Conservation (phyloP, 2,113 vertebrate genomes). For the Semnopithecus entellus region DNA sequence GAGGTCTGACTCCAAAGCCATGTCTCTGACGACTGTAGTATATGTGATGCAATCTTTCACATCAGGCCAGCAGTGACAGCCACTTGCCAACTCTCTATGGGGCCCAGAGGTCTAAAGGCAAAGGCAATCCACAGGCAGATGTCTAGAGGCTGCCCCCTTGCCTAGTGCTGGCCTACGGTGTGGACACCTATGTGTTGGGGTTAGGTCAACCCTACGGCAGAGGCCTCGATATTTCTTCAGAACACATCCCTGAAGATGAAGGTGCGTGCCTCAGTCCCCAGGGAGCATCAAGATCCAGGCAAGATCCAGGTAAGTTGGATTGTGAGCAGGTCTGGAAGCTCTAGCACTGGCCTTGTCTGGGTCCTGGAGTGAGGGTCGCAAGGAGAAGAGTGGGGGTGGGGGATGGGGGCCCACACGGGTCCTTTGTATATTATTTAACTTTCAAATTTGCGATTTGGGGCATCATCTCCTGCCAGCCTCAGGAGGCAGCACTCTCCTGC, state of each 20-base stretch:
- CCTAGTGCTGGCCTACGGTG: not conserved
- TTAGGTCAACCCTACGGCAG: not conserved
- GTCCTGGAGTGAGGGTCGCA: not conserved
- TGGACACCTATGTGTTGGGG: not conserved
- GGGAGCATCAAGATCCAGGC: not conserved
- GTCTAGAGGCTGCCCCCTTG: not conserved
- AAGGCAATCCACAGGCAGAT: not conserved
- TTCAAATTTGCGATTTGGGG: not conserved
- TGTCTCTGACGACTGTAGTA: not conserved
- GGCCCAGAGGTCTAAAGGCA: not conserved
- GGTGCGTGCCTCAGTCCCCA: not conserved
- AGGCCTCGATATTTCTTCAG: not conserved
- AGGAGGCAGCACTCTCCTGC: not conserved
- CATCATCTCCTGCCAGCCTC: not conserved
- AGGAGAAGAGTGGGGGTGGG: not conserved
- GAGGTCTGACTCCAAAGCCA: not conserved
- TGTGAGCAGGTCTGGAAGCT: not conserved
- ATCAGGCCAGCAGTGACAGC: not conserved
- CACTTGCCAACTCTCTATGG: not conserved
- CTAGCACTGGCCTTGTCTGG: not conserved
- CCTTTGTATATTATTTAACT: not conserved
- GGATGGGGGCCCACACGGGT: accelerated
- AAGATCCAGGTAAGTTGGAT: not conserved
- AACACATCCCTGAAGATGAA: not conserved
- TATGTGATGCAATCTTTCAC: not conserved